Percentiles rank a stretch among this genome's conserved stretches.
phyloP scores from a whole-genome alignment of 2,888 invertebrate genomes.

The Hypsopygia costalis region DNA sequence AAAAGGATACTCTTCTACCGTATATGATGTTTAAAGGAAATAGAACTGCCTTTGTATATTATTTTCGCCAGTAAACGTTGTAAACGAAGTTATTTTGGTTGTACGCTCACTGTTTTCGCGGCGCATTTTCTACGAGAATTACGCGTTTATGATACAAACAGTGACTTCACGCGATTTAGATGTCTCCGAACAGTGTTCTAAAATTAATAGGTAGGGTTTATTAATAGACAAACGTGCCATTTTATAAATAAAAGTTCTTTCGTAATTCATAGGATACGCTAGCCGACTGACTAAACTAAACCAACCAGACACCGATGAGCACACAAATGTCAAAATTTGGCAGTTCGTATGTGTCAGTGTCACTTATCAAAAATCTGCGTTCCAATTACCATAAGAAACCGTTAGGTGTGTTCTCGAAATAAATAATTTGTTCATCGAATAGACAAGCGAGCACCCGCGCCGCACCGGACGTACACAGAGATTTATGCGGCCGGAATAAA shows the following conservation, averaged over 20 bases:
- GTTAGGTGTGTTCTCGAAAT: too few species aligned
- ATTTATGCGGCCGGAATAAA: too few species aligned
- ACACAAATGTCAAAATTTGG: too few species aligned
- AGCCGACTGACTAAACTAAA: too few species aligned
- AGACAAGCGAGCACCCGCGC: too few species aligned
- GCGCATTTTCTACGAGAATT: conserved; percentile 35
- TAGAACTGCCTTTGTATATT: conserved; percentile 17
- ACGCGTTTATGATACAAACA: conserved; percentile 44
- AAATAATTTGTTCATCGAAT: too few species aligned
- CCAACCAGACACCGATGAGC: too few species aligned
- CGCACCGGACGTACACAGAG: too few species aligned
- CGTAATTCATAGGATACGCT: too few species aligned
- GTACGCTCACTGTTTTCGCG: conserved; percentile 39
- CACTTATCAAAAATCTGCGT: too few species aligned
- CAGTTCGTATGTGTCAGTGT: too few species aligned
- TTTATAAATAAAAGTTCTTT: conserved; percentile 60
- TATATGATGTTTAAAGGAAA: conserved; percentile 5
- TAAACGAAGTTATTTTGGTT: conserved; percentile 27
- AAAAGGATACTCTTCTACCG: neutral
- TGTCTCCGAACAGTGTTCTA: conserved; percentile 53
- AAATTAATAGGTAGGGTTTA: conserved; percentile 59
- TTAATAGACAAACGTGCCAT: conserved; percentile 63
- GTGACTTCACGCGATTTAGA: conserved; percentile 46
- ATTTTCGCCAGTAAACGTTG: conserved; percentile 26
- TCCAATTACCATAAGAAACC: too few species aligned